These are phyloP conservation scores for Phyllotreta striolata DNA, from an alignment of 2,888 invertebrate genomes.

Conservation along the genomic window DNA sequence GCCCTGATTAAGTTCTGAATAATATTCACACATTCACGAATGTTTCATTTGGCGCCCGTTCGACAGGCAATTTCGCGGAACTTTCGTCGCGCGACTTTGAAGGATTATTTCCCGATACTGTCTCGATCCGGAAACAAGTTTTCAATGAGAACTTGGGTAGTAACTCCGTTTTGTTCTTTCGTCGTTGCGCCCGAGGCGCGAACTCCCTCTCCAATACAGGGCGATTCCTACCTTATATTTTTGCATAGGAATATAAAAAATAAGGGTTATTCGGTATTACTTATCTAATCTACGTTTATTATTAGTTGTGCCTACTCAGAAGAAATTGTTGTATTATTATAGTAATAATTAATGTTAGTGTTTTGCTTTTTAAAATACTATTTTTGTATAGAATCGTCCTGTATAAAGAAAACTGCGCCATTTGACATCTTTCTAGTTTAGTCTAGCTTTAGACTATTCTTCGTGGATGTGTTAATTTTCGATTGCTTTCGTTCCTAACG, in stretches of 20 bases:
- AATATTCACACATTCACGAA: too few species aligned
- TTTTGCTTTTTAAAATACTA: too few species aligned
- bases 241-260: too few species aligned
- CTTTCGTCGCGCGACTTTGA: not conserved
- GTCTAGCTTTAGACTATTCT: constrained; percentile 2
- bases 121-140: constrained; percentile 14
- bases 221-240: too few species aligned
- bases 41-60: not conserved
- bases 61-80: not conserved
- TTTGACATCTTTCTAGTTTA: not conserved
- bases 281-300: too few species aligned
- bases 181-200: not conserved
- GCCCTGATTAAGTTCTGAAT: too few species aligned
- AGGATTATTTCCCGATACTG: constrained; percentile 12
- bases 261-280: too few species aligned
- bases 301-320: too few species aligned
- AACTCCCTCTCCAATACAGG: not conserved
- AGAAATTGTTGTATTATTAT: too few species aligned
- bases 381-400: too few species aligned
- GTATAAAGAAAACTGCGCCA: constrained; percentile 4
- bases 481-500: constrained; percentile 7
- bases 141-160: constrained; percentile 4
- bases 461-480: constrained; percentile 10
- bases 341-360: too few species aligned
- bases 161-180: constrained; percentile 5